Evolutionary conservation across 1,140 invertebrate species (phyloP).

Genomic region (Amphibalanus amphitrite): DNA sequence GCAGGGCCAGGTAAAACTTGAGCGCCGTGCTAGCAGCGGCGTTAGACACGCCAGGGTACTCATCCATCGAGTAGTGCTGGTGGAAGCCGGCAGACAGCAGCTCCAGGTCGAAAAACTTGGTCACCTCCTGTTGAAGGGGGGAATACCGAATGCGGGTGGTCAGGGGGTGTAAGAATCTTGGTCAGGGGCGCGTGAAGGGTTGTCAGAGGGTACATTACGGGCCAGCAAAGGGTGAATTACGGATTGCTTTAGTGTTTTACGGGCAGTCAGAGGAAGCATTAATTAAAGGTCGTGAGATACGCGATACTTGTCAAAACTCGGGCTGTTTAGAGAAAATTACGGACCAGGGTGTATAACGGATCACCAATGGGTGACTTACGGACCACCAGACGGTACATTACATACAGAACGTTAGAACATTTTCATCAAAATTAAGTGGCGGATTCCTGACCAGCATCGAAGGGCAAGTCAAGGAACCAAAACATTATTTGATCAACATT

Average conservation of each 20-base stretch:
- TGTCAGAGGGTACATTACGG: background rate
- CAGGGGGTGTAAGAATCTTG: background rate
- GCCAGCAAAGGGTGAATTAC: background rate
- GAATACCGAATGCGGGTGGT: background rate
- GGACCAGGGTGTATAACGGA: no score
- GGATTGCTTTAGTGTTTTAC: background rate
- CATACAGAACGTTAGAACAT: no score
- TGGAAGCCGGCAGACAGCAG: constrained; percentile 1
- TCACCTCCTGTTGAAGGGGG: background rate
- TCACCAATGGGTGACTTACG: no score
- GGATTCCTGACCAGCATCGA: no score
- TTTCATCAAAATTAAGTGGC: background rate
- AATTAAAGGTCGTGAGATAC: background rate
- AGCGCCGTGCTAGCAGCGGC: background rate
- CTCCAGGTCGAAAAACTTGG: background rate
- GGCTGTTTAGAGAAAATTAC: no score
- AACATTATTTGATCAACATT: no score
- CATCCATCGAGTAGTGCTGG: background rate
- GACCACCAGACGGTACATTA: no score
- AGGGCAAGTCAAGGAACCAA: no score
- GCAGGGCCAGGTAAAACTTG: background rate
- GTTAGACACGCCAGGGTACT: background rate
- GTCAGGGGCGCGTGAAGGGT: background rate
- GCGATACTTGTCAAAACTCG: background rate
- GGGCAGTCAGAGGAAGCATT: background rate